A percentile compares a stretch with the other conserved stretches of the same genome.
Evolutionary conservation across 2,113 vertebrate species (phyloP).

Genomic region (Dipodomys merriami): DNA sequence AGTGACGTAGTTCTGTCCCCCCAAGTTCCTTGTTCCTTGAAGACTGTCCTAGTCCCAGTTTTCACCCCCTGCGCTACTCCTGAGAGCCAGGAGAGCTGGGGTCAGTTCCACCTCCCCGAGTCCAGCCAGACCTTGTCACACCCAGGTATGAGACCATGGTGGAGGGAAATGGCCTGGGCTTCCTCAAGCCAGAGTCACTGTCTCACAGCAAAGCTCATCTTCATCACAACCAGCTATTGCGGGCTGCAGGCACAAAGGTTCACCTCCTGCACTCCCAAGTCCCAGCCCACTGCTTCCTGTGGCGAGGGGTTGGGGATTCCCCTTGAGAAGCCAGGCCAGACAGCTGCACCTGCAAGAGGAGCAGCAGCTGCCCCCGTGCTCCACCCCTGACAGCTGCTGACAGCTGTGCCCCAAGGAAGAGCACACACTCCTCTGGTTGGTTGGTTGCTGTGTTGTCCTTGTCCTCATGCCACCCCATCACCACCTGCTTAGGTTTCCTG

Average conservation of each 20-base stretch:
- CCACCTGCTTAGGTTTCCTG: background rate
- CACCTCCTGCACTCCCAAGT: background rate
- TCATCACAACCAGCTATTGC: slow-evolving; percentile 83
- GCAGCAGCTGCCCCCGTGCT: background rate
- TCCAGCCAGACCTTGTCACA: background rate
- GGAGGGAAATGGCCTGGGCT: slow-evolving; percentile 86
- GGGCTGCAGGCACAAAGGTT: background rate
- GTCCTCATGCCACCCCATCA: too few relatives aligned
- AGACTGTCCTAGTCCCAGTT: background rate
- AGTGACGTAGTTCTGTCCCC: background rate
- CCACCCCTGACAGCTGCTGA: background rate
- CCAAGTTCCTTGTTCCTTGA: background rate
- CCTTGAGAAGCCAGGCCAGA: background rate
- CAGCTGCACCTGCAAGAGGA: background rate
- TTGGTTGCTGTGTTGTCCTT: background rate
- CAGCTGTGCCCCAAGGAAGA: slow-evolving; percentile 1
- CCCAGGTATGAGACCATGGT: slow-evolving; percentile 77
- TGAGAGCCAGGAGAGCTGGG: background rate
- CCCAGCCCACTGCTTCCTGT: background rate
- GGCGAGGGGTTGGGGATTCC: background rate
- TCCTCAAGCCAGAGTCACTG: slow-evolving; percentile 84
- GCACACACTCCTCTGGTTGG: background rate
- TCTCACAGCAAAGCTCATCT: slow-evolving; percentile 86
- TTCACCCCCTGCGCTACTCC: background rate
- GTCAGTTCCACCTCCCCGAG: background rate